A percentile compares a stretch with the other conserved stretches of the same genome.
Evolutionary conservation across 2,113 vertebrate species (phyloP).

Genomic region (Cardinalis cardinalis): DNA sequence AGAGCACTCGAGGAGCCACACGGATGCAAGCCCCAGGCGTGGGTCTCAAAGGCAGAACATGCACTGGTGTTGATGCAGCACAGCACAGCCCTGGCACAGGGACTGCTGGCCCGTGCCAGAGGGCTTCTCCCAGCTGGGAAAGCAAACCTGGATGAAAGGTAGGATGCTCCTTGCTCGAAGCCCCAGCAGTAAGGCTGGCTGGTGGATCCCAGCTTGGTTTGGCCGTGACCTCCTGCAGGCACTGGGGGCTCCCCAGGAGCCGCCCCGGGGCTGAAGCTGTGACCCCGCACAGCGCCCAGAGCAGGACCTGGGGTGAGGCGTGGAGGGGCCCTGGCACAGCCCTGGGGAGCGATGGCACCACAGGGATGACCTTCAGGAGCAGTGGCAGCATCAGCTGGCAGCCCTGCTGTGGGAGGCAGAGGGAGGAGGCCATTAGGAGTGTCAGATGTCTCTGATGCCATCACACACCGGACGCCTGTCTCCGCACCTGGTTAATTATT

Average conservation of each 20-base stretch:
- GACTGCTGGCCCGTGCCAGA: fast-evolving
- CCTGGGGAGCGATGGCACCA: fast-evolving
- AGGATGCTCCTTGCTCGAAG: background rate
- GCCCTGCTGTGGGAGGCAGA: background rate
- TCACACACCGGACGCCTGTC: background rate
- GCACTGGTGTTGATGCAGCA: background rate
- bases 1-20: background rate
- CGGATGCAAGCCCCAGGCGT: fast-evolving
- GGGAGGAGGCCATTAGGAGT: background rate
- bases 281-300: fast-evolving
- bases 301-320: fast-evolving
- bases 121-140: background rate
- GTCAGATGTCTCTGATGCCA: slow-evolving; percentile 13
- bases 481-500: slow-evolving; percentile 8
- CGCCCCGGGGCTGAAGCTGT: fast-evolving
- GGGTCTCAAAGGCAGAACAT: background rate
- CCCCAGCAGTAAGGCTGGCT: background rate
- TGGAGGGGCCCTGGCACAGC: background rate
- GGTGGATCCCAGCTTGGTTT: background rate
- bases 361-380: background rate
- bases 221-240: background rate
- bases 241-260: background rate
- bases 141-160: background rate
- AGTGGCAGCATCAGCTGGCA: background rate
- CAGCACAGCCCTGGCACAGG: fast-evolving